Conservation (phyloP, 2,797 vertebrate genomes). For the Onychomys leucogaster region DNA sequence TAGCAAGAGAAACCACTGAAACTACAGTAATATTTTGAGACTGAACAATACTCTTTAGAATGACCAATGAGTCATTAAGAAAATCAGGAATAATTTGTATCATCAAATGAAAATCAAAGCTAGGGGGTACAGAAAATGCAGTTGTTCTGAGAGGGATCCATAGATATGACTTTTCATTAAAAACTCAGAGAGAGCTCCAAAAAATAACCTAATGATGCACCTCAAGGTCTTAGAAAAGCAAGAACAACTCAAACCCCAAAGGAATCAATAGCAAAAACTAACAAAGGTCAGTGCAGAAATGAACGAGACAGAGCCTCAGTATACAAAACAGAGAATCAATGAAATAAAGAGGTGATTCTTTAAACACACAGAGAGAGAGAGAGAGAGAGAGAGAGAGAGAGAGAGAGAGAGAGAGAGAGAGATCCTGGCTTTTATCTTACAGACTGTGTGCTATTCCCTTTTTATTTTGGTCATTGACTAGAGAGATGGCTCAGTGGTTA, state of each 20-base stretch:
- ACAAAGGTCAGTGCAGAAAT: neutral
- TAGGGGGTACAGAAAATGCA: neutral
- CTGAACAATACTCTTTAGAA: neutral
- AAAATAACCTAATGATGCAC: neutral
- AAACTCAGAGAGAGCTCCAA: neutral
- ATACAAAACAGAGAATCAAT: neutral
- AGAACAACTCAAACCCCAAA: neutral
- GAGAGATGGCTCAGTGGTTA: neutral
- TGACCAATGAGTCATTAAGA: neutral
- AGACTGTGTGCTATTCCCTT: neutral
- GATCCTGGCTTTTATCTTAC: neutral
- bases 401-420: no score
- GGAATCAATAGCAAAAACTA: neutral
- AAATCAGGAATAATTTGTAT: neutral
- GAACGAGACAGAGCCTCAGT: neutral
- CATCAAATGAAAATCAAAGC: neutral
- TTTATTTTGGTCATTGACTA: neutral
- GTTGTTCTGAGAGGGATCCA: neutral
- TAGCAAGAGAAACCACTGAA: neutral
- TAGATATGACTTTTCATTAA: neutral
- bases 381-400: no score
- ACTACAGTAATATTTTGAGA: neutral
- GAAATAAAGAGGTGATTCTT: neutral
- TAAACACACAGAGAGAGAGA: neutral
- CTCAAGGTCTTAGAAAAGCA: neutral